Percentiles rank a stretch among this genome's conserved stretches.
Conservation (phyloP, 2,888 invertebrate genomes). For the Nowickia ferox region DNA sequence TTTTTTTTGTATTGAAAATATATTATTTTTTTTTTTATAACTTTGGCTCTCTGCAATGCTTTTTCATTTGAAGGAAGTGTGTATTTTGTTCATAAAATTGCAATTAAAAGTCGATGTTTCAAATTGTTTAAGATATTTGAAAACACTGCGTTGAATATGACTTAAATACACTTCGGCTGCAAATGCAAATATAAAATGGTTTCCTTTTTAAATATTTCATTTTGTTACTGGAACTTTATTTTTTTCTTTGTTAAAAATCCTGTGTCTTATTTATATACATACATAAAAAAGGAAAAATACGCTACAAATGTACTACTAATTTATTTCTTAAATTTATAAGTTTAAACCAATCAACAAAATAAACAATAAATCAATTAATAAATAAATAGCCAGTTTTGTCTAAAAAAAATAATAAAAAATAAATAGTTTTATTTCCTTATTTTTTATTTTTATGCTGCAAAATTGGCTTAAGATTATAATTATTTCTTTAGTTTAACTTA, state of each 20-base stretch:
- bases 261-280: conserved; percentile 17
- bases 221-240: conserved; percentile 14
- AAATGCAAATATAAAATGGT: conserved; percentile 5
- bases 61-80: neutral
- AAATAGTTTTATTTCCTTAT: neutral
- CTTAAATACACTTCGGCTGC: neutral
- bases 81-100: neutral
- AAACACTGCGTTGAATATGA: neutral
- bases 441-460: neutral
- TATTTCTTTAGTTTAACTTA: no score
- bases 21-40: conserved; percentile 25
- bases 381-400: conserved; percentile 32
- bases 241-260: conserved; percentile 1
- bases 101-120: neutral
- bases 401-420: conserved; percentile 35
- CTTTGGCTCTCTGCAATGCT: conserved; percentile 22
- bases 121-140: neutral
- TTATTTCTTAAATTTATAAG: conserved; percentile 60
- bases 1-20: conserved; percentile 30
- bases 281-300: neutral
- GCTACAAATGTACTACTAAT: conserved; percentile 52
- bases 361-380: conserved; percentile 34
- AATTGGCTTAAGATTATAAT: no score
- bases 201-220: conserved; percentile 17
- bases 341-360: conserved; percentile 26